Evolutionary conservation across 2,888 invertebrate genomes (phyloP), one percentile per base, ranked within the genome.

Genomic region (Diarsia mendica): DNA sequence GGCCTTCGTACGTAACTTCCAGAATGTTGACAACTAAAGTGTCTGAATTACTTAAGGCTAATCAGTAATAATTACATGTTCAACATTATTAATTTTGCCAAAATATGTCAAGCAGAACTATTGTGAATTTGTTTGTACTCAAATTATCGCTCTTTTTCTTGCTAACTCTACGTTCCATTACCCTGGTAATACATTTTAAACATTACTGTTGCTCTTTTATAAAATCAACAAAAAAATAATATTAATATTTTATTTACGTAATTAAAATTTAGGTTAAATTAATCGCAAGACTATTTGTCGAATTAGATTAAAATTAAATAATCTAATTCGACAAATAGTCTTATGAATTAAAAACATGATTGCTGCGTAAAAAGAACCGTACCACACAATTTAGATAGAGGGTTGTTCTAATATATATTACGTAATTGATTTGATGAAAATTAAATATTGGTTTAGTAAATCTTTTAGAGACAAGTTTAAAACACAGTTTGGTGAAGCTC

Each of bases 11-110:
- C 28, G 48, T 46, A 49, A 6, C 15, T 46, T 73, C 73, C 64
- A 73, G 67, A 65, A 67, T 68, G 44, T 49, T 79, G 72, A 73
- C 72, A 79, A 67, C 65, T 58, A 39, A 53, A 48, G 15, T 53
- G 51, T 44, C 44, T 67, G 77, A 76, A 68, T 68, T 58, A 64
- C 39, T 20, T 71, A 63, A 63, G 39, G 18, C 8, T 53, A 44
- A 18, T 39, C 13, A 9, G 5, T 39, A 9, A 48, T 8, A 69
- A 39, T 3, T 61, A n/a, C 9, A 18, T 18, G n/a, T n/a, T 72
- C 13, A 48, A 46, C 18, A 15, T 44, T 3, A 10, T 60, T 20
- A 20, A 44, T 13, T 46, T 66, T 10, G 49, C 11, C 18, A 6
- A 18, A 65, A 5, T 64, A 8, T n/a, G 18, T 46, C 28, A 65